Evolutionary conservation across 2,113 vertebrate genomes (phyloP).

Genomic region (Chamaetylas fuelleborni): DNA sequence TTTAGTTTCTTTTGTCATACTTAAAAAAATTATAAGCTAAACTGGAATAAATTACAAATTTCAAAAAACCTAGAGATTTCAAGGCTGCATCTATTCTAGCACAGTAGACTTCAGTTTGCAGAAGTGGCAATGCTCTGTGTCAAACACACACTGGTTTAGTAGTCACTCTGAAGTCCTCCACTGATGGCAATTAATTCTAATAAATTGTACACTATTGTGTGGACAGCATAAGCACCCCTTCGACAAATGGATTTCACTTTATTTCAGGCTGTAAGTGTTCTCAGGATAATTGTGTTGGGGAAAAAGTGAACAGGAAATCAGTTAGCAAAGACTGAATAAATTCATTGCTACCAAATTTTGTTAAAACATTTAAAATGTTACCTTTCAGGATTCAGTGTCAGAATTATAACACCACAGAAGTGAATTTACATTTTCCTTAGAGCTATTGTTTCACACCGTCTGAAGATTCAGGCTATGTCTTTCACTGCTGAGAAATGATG

Average conservation of each 20-base stretch:
- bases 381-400: conserved; percentile 52
- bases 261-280: neutral
- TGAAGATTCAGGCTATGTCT: conserved; percentile 46
- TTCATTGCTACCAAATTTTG: neutral
- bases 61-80: neutral
- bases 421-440: conserved; percentile 66
- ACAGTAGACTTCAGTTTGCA: neutral
- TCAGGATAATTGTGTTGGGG: neutral
- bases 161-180: neutral
- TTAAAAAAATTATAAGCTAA: neutral
- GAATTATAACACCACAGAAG: conserved; percentile 52
- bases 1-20: neutral
- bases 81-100: neutral
- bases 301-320: neutral
- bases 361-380: conserved; percentile 28
- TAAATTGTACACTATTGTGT: neutral
- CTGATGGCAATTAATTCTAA: neutral
- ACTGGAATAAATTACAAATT: neutral
- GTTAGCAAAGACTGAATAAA: neutral
- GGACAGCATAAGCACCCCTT: neutral
- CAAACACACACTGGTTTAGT: neutral
- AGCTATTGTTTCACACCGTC: conserved; percentile 66
- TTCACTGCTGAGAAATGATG: conserved; percentile 36
- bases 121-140: neutral
- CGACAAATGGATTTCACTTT: neutral